Conservation (phyloP, 2,888 invertebrate species). For the Amphipyra tragopoginis region DNA sequence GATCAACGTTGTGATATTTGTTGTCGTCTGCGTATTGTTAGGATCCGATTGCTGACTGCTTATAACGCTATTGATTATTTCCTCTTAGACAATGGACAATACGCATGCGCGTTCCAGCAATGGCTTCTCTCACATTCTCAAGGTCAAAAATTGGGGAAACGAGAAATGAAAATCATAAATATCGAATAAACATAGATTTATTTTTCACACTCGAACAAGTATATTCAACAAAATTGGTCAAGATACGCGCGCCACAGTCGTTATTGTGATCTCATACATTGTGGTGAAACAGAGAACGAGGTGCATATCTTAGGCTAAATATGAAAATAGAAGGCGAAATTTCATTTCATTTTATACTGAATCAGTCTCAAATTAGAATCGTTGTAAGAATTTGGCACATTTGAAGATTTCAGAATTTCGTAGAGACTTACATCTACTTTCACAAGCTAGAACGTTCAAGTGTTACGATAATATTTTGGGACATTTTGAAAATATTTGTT, state of each 20-base stretch:
- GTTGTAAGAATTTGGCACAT: conserved; percentile 78
- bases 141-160: conserved; percentile 69
- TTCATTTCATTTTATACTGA: conserved; percentile 79
- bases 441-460: conserved; percentile 50
- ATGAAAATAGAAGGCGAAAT: conserved; percentile 86
- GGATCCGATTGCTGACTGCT: conserved; percentile 68
- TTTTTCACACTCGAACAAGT: conserved; percentile 74
- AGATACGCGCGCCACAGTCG: conserved; percentile 53
- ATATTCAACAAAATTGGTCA: conserved; percentile 68
- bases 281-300: conserved; percentile 59
- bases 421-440: conserved; percentile 53
- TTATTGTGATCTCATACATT: conserved; percentile 46
- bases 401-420: conserved; percentile 55
- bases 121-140: conserved; percentile 67
- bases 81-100: conserved; percentile 50
- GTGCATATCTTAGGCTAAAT: conserved; percentile 71
- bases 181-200: conserved; percentile 74
- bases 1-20: conserved; percentile 63
- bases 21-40: conserved; percentile 72
- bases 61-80: conserved; percentile 78
- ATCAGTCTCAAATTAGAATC: conserved; percentile 86
- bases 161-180: conserved; percentile 69
- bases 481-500: conserved; percentile 21
- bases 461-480: conserved; percentile 44
- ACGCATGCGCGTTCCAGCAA: conserved; percentile 79